Evolutionary conservation across 2,797 vertebrate genomes (phyloP).

Genomic region (Sarcophilus harrisii): DNA sequence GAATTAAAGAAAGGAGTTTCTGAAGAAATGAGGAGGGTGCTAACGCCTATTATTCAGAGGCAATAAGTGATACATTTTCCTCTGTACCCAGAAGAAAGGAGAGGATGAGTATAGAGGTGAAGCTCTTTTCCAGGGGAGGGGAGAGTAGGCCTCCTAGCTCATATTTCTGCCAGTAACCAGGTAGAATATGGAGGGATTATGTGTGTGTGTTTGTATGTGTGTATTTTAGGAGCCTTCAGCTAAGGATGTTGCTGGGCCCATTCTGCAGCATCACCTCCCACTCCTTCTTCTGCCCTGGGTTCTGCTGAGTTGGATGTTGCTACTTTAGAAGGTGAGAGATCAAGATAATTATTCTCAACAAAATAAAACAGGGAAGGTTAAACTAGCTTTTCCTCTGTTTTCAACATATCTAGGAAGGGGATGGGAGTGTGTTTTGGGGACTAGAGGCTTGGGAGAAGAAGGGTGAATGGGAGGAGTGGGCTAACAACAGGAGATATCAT

Average conservation of each 20-base stretch:
- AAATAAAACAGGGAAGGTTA: neutral
- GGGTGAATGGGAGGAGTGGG: neutral
- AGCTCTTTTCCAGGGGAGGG: neutral
- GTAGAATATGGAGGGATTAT: neutral
- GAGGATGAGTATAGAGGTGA: neutral
- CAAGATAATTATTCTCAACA: conserved; percentile 5
- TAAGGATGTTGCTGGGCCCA: conserved; percentile 59
- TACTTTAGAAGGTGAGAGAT: conserved; percentile 75
- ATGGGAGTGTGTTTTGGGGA: neutral
- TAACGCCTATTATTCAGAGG: conserved; percentile 9
- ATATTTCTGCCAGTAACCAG: neutral
- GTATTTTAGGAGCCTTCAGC: conserved; percentile 71
- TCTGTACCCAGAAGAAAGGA: conserved; percentile 36
- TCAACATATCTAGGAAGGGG: conserved; percentile 35
- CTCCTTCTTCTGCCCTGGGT: conserved; percentile 67
- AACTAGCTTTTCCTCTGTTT: conserved; percentile 38
- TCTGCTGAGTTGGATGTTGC: conserved; percentile 62
- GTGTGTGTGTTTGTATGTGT: conserved; percentile 39
- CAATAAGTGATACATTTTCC: conserved; percentile 14
- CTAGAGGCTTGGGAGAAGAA: neutral
- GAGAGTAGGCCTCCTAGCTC: neutral
- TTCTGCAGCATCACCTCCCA: conserved; percentile 54
- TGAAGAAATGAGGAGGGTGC: neutral
- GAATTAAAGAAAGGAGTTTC: conserved; percentile 5
- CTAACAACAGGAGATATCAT: neutral